Percentiles rank a stretch among this genome's conserved stretches.
These are phyloP conservation scores for Archilochus colubris DNA, from an alignment of 2,113 vertebrate genomes.

Conservation along the genomic window DNA sequence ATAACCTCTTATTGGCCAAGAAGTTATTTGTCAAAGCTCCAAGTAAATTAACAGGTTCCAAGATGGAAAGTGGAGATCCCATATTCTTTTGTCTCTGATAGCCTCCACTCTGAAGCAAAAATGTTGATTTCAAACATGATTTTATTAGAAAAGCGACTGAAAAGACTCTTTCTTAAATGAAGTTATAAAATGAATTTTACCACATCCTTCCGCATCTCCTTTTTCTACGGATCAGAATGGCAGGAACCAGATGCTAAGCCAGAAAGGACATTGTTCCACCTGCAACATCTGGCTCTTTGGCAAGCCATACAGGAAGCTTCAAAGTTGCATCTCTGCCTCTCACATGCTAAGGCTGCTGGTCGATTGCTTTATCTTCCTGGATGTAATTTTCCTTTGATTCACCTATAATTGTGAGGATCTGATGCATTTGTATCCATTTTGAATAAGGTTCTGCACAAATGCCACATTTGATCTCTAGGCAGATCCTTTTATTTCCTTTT, in stretches of 20 bases:
- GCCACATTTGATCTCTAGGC: conserved; percentile 74
- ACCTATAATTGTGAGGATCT: conserved; percentile 78
- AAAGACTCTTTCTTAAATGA: conserved; percentile 62
- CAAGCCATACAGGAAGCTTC: conserved; percentile 72
- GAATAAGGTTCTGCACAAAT: conserved; percentile 77
- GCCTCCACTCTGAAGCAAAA: conserved; percentile 8
- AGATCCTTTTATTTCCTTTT: conserved; percentile 73
- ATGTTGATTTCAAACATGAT: conserved; percentile 16
- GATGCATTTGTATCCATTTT: conserved; percentile 81
- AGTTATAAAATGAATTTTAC: conserved; percentile 61
- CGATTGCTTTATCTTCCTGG: conserved; percentile 76
- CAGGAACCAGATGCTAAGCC: conserved; percentile 74
- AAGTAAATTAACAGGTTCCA: background rate
- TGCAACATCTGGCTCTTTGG: conserved; percentile 81
- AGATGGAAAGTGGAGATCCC: background rate
- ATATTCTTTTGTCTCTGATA: background rate
- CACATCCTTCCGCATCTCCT: conserved; percentile 65
- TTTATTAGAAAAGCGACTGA: conserved; percentile 26
- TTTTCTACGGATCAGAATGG: conserved; percentile 69
- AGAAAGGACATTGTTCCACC: conserved; percentile 71
- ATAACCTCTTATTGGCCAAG: background rate
- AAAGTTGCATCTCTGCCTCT: conserved; percentile 75
- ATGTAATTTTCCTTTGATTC: conserved; percentile 82
- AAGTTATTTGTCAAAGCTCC: background rate
- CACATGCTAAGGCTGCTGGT: conserved; percentile 66